Base-by-base conservation (phyloP, 2,113 vertebrate genomes). In the Etheostoma spectabile region DNA sequence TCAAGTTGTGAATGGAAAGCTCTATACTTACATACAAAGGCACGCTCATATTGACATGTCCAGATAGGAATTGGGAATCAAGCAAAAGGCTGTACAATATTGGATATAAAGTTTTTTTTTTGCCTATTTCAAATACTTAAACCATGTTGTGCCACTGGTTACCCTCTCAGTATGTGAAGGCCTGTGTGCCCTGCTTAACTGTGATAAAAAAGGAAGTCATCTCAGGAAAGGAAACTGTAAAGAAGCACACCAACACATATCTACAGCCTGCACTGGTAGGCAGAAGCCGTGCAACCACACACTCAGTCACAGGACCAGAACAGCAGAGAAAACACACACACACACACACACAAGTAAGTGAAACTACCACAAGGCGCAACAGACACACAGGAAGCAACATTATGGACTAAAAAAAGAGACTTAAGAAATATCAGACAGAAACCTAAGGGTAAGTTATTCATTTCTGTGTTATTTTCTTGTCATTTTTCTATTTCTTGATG, bases 151-250 rank as follows among this genome's bases (percentile, higher is more conserved):
- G 30, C 46, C 6, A 10, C 60, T 15, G 1, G 19, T 10, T 48
- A 63, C 30, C 1, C 49, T 15, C 48, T 38, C 1, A 0, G 21
- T 27, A 3, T 57, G 5, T 53, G 13, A 16, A 45, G 13, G 45
- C 6, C 21, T 45, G 3, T 15, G 22, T 24, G 21, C 18, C 38
- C 13, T 27, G 10, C 52, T 57, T 52, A 16, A 52, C 18, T 45
- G 11, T 38, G 18, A 4, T 56, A 57, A 80, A 78, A 78, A 51
- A 52, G 83, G 89, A 92, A 92, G 85, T 89, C 0, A 51, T 45
- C 2, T 35, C 15, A n/a, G 12, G 62, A 86, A 33, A 85, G 70
- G 69, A 89, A 86, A 75, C 15, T 2, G 16, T 57, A 49, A 1
- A 27, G 22, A 13, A 68, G n/a, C 21, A 65, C 21, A 52, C 33